Evolutionary conservation across 1,140 invertebrate genomes (phyloP), one percentile per base, ranked within the genome.

Genomic region (Leptinotarsa undecemlineata): DNA sequence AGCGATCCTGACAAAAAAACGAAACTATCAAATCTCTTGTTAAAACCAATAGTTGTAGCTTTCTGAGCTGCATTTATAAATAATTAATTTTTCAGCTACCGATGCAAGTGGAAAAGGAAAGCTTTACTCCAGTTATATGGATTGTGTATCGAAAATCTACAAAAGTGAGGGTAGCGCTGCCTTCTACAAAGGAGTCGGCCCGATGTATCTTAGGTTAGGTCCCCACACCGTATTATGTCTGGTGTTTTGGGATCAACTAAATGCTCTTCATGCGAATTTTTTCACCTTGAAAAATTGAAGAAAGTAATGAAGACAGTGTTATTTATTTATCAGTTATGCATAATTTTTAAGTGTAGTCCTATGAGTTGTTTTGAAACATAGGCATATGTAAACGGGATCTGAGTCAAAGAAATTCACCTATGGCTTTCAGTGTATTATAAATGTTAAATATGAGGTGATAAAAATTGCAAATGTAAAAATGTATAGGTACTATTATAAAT

Each of bases 171-270:
- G 95, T 1, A 77, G 93, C 1, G 85, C 87, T 66, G 94, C 94
- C 3, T 90, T 96, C 78, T 97, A 96, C 84, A 97, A 97, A 87
- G 95, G 95, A 15, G 90, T 94, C 47, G 91, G 91, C 19, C 93
- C 95, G 1, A 94, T 92, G 48, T 96, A 96, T 85, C 86, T 96
- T 63, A 88, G 96, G 69, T 88, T 96, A 57, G 95, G 93, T 1
- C 95, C 95, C 1, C 95, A 97, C 81, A 95, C 94, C 1, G 91
- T 96, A 2, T 83, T 97, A 0, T 92, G 92, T 80, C 86, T 98
- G 48, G 89, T 96, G 23, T 95, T 96, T 84, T 97, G 95, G 90
- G 93, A 95, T 84, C 88, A 93, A 84, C 86, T 96, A 20, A 90
- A 91, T 71, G 71, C 73, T 14, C 74, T 81, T 20, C 77, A 81